These are phyloP conservation scores for Oreocharis arfaki DNA, from an alignment of 2,113 vertebrate genomes.

Conservation along the genomic window DNA sequence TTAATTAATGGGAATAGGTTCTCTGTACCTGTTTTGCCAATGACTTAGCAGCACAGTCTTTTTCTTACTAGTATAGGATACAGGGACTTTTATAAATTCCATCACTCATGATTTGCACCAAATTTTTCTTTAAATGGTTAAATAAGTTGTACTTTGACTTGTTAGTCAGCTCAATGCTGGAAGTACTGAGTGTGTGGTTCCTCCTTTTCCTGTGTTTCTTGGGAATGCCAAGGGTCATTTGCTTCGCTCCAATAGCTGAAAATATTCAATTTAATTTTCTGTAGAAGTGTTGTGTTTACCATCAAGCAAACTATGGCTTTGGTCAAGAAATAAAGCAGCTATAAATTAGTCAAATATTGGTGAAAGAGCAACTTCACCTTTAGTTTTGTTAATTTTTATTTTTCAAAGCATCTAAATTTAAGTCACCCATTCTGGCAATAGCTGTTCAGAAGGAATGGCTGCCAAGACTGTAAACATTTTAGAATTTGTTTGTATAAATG, in stretches of 20 bases:
- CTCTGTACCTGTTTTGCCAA: neutral
- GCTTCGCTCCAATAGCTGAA: neutral
- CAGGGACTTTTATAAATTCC: neutral
- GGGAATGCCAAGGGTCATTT: neutral
- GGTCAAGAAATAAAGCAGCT: neutral
- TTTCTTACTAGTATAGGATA: neutral
- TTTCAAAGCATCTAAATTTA: neutral
- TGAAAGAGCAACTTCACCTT: neutral
- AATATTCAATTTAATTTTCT: neutral
- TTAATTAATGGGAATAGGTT: neutral
- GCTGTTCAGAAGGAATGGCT: neutral
- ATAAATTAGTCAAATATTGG: neutral
- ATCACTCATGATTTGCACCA: neutral
- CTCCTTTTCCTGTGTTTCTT: neutral
- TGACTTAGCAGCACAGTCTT: neutral
- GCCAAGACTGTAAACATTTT: neutral
- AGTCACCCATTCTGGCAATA: neutral
- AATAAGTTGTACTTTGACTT: neutral
- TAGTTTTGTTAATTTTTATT: neutral
- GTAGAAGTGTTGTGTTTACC: neutral
- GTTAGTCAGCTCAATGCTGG: neutral
- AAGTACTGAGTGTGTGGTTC: neutral
- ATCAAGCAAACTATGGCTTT: neutral
- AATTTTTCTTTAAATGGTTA: neutral
- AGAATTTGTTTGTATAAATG: neutral